Conservation (phyloP, 2,888 invertebrate species). For the Acheta domesticus region DNA sequence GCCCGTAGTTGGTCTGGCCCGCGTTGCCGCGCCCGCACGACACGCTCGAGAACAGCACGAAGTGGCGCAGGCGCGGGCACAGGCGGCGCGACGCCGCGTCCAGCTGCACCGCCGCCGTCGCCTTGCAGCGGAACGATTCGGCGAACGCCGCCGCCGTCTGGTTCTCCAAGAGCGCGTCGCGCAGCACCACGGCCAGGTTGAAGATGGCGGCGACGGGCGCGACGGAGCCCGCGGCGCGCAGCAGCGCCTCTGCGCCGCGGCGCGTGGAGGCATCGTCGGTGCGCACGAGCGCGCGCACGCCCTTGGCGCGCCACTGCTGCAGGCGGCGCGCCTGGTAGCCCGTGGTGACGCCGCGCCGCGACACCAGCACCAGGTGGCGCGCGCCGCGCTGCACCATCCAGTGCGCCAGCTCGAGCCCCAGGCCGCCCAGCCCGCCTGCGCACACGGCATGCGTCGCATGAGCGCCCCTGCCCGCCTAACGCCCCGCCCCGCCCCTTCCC, state of each 20-base stretch:
- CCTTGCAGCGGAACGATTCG: slow-evolving; percentile 72
- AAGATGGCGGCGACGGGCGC: slow-evolving; percentile 81
- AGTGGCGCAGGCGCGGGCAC: slow-evolving; percentile 60
- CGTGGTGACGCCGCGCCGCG: slow-evolving; percentile 54
- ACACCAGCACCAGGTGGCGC: slow-evolving; percentile 54
- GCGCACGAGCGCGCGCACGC: slow-evolving; percentile 64
- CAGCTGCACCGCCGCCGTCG: slow-evolving; percentile 72
- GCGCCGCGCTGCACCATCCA: slow-evolving; percentile 55
- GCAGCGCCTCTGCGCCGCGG: slow-evolving; percentile 65
- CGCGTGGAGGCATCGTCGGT: slow-evolving; percentile 65
- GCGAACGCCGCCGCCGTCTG: slow-evolving; percentile 67
- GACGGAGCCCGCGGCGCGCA: slow-evolving; percentile 60
- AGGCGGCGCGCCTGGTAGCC: slow-evolving; percentile 57
- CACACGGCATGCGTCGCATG: not conserved
- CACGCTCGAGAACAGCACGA: slow-evolving; percentile 89
- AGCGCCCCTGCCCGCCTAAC: no score
- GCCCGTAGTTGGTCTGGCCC: slow-evolving; percentile 88
- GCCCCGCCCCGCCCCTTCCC: no score
- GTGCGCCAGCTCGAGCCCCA: slow-evolving; percentile 54
- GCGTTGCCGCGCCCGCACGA: slow-evolving; percentile 88
- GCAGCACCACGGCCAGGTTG: slow-evolving; percentile 76
- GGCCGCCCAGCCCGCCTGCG: slow-evolving; percentile 54
- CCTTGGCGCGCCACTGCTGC: slow-evolving; percentile 64
- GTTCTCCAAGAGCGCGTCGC: slow-evolving; percentile 73
- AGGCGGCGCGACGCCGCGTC: slow-evolving; percentile 62